phyloP scores from a whole-genome alignment of 1,140 invertebrate genomes.

The Hyles euphorbiae region DNA sequence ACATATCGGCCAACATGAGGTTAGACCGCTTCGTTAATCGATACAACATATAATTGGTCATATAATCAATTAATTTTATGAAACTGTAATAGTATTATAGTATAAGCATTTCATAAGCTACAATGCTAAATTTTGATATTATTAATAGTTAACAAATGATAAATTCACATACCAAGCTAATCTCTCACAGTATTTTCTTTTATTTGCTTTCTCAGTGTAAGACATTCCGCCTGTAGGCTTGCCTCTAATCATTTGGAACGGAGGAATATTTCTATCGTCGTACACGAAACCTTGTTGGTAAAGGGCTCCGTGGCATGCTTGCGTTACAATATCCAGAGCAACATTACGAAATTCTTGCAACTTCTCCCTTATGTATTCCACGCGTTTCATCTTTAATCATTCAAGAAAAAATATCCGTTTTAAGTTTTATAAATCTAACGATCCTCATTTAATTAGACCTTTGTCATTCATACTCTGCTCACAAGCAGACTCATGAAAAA shows the following conservation, averaged over 20 bases:
- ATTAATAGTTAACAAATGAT: too few relatives aligned
- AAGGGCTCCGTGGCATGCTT: conserved; percentile 83
- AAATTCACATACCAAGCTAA: conserved; percentile 56
- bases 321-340: conserved; percentile 79
- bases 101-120: background rate
- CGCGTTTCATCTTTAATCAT: conserved; percentile 65
- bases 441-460: too few relatives aligned
- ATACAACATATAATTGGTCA: conserved; percentile 82
- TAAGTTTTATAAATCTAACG: too few relatives aligned
- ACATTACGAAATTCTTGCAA: conserved; percentile 78
- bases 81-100: conserved; percentile 76
- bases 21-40: conserved; percentile 81
- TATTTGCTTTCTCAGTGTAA: conserved; percentile 89
- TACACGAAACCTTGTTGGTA: conserved; percentile 83
- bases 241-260: conserved; percentile 63
- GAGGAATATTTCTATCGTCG: conserved; percentile 78
- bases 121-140: too few relatives aligned
- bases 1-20: conserved; percentile 75
- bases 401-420: too few relatives aligned
- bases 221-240: conserved; percentile 81
- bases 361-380: conserved; percentile 73
- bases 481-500: too few relatives aligned
- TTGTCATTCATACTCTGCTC: too few relatives aligned
- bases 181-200: conserved; percentile 83
- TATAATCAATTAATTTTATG: conserved; percentile 84